phyloP scores from a whole-genome alignment of 2,888 invertebrate genomes.

The Phortica magna region DNA sequence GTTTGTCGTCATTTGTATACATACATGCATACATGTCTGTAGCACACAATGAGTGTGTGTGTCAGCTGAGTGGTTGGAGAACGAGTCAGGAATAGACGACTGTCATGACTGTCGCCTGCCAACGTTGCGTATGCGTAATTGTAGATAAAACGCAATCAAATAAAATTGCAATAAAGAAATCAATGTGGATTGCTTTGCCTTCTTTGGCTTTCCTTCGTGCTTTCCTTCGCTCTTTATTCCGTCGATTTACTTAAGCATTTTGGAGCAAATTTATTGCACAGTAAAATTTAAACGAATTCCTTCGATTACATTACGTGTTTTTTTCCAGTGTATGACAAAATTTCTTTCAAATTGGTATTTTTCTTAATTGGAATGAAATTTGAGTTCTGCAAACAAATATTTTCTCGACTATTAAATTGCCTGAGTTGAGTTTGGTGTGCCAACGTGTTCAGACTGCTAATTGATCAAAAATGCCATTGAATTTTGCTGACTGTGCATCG shows the following conservation, averaged over 20 bases:
- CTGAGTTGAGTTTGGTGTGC: too few species aligned
- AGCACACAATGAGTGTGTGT: neutral
- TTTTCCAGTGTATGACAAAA: too few species aligned
- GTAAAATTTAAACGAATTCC: conserved; percentile 22
- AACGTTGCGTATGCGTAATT: conserved; percentile 69
- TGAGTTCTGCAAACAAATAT: too few species aligned
- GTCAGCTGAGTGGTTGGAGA: neutral
- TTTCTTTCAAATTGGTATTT: too few species aligned
- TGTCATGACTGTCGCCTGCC: conserved; percentile 29
- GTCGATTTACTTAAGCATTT: conserved; percentile 15
- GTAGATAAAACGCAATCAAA: conserved; percentile 66
- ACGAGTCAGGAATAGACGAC: too few species aligned
- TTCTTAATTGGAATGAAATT: too few species aligned
- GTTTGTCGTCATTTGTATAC: neutral
- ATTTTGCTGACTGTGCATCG: too few species aligned
- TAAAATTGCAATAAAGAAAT: conserved; percentile 72
- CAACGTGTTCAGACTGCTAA: too few species aligned
- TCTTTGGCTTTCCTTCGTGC: neutral
- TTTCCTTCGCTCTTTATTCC: neutral
- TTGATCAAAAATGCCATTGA: too few species aligned
- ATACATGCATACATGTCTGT: neutral
- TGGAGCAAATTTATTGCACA: conserved; percentile 15
- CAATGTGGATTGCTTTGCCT: conserved; percentile 58
- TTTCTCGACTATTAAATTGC: too few species aligned
- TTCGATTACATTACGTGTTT: neutral